Conservation (phyloP, 1,140 invertebrate genomes). For the Rhagoletis pomonella region DNA sequence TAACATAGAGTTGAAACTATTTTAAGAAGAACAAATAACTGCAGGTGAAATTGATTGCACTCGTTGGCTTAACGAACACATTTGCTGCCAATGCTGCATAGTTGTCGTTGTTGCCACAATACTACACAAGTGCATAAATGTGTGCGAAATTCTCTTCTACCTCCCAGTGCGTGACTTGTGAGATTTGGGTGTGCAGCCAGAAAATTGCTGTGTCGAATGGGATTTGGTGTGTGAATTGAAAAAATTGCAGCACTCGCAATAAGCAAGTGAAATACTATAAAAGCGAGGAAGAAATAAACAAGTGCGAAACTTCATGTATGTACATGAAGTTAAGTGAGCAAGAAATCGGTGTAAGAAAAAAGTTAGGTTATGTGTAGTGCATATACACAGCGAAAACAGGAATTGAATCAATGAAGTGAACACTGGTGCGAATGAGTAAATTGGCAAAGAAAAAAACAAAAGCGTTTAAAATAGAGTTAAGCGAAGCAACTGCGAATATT, state of each 20-base stretch:
- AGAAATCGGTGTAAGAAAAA: not conserved
- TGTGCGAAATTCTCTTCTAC: not conserved
- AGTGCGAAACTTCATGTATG: not conserved
- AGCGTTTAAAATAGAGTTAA: slow-evolving; percentile 39
- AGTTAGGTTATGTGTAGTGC: slow-evolving; percentile 39
- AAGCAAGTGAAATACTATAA: not conserved
- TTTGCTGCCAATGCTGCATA: not conserved
- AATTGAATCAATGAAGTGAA: slow-evolving; percentile 10
- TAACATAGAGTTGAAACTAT: slow-evolving; percentile 25
- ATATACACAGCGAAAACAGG: not conserved
- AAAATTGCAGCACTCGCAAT: slow-evolving; percentile 6
- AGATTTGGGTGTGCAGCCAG: slow-evolving; percentile 15
- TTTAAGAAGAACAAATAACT: slow-evolving; percentile 43
- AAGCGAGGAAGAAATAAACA: not conserved
- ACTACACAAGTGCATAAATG: not conserved
- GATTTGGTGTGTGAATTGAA: slow-evolving; percentile 3
- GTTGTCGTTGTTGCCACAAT: not conserved
- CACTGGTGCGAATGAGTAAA: not conserved
- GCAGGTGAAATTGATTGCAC: slow-evolving; percentile 37
- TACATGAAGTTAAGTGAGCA: not conserved
- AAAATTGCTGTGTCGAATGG: not conserved
- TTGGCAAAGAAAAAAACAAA: slow-evolving; percentile 15
- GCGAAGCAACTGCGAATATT: not conserved
- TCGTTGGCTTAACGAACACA: slow-evolving; percentile 43
- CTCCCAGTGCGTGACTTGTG: not conserved